Evolutionary conservation across 2,888 invertebrate species (phyloP), one percentile per base, ranked within the genome.

Genomic region (Cynaeus angustus): DNA sequence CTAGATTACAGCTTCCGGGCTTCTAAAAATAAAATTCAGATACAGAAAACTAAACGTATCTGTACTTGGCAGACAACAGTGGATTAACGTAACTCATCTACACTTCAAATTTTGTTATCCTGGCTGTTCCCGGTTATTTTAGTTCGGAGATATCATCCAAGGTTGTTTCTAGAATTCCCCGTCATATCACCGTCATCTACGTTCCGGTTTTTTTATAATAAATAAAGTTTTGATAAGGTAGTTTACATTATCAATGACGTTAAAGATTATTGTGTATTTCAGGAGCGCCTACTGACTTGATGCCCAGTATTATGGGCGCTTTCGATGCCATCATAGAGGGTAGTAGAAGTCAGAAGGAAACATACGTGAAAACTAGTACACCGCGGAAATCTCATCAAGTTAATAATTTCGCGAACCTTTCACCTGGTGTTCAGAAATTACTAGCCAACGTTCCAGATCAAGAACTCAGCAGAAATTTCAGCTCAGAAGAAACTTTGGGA

Each of bases 251-350:
- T 21, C 21, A 21, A 1, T 21, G 21, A 21, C 21, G 21, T 33
- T n/a, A 28, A 28, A 28, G 28, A 28, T 28, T 7, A 4, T 9
- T n/a, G 13, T 33, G 33, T 56, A 41, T 90, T 48, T 4, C 91
- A 96, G 96, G 95, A 85, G 92, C 94, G 82, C 93, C 94, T 77
- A 92, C 93, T 79, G 96, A 96, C 84, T 88, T 96, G 84, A 92
- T 94, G 83, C 94, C 95, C 70, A 92, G 94, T 76, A 89, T 96
- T 73, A 89, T 96, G 86, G 94, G 93, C 74, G 93, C 95, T 86
- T 95, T 95, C 85, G 96, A 96, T 87, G 92, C 93, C 74, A 88
- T 95, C 75, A 88, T 88, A 78, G 89, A 87, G 77, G 87, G 86
- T 69, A 80, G 72, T 62, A 77, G 74, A 52, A 75, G 67, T 52